Evolutionary conservation across 2,113 vertebrate species (phyloP).

Genomic region (Alosa alosa): DNA sequence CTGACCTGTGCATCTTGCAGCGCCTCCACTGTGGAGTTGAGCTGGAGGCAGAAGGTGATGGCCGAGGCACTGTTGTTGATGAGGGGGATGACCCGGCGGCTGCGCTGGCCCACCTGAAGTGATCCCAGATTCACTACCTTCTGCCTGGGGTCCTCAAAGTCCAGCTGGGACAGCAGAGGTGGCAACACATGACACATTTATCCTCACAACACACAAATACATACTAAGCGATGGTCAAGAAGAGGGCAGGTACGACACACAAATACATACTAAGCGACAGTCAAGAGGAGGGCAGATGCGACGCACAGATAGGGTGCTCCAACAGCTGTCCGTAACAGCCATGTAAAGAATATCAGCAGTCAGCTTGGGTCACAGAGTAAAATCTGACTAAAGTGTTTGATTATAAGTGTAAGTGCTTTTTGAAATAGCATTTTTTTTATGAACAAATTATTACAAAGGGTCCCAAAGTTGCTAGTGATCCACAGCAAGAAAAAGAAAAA

Average conservation of each 20-base stretch:
- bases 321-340: no score
- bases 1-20: constrained; percentile 75
- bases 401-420: no score
- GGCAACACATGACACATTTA: neutral
- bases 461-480: no score
- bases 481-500: no score
- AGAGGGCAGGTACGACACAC: no score
- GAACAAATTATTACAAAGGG: no score
- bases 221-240: neutral
- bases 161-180: constrained; percentile 66
- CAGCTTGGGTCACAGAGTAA: neutral
- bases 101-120: constrained; percentile 68
- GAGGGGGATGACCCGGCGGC: constrained; percentile 70
- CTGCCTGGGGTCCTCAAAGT: constrained; percentile 71
- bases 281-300: no score
- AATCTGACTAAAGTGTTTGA: no score
- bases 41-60: constrained; percentile 68
- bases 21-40: constrained; percentile 53
- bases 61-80: constrained; percentile 74
- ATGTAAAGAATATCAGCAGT: no score
- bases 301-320: no score
- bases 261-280: neutral
- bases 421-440: no score
- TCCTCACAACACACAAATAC: neutral
- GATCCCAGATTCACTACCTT: constrained; percentile 78